phyloP scores from a whole-genome alignment of 2,797 vertebrate species.

The Ctenopoma multispine region DNA sequence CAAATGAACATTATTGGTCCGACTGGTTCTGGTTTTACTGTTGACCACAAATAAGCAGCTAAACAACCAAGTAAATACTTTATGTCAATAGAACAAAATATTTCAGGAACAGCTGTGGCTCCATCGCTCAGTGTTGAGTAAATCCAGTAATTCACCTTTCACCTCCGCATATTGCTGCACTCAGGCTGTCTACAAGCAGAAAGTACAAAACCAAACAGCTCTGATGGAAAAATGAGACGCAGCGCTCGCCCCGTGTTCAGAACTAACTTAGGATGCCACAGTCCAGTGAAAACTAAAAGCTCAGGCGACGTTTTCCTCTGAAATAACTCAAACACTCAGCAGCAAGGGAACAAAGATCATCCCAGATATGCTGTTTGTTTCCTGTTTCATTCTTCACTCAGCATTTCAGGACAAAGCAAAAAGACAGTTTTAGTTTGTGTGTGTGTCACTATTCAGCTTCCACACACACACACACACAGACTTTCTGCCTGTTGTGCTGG shows the following conservation, averaged over 20 bases:
- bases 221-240: background rate
- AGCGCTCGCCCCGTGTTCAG: background rate
- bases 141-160: background rate
- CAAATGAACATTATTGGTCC: background rate
- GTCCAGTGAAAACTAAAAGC: background rate
- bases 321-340: background rate
- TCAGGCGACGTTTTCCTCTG: background rate
- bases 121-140: background rate
- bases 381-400: background rate
- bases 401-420: constrained; percentile 1
- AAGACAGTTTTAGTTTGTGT: background rate
- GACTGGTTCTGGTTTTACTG: background rate
- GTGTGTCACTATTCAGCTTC: constrained; percentile 4
- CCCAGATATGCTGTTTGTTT: background rate
- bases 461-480: constrained; percentile 26
- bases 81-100: background rate
- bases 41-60: too few species aligned
- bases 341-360: constrained; percentile 1
- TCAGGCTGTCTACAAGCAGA: background rate
- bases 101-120: background rate
- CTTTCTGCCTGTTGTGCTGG: constrained; percentile 54
- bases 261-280: background rate
- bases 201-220: background rate
- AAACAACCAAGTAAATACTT: background rate
- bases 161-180: background rate